A percentile compares a stretch with the other conserved stretches of the same genome.
phyloP scores from a whole-genome alignment of 1,140 invertebrate genomes.

The Hyposmocoma kahamanoa region DNA sequence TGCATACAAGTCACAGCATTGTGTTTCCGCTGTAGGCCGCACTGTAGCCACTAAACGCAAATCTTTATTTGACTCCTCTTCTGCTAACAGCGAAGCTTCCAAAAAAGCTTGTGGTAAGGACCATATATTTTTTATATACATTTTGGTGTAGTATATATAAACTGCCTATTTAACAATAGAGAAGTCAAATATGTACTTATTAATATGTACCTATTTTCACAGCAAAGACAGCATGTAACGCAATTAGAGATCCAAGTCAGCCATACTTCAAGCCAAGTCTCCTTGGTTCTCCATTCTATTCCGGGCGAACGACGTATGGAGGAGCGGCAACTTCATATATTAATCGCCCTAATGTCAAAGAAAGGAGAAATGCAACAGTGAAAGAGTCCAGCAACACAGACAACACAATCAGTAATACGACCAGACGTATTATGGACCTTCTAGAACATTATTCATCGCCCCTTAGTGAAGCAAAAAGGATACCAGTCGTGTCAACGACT shows the following conservation, averaged over 20 bases:
- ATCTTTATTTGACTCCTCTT: constrained; percentile 31
- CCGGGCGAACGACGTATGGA: constrained; percentile 86
- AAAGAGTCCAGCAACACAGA: constrained; percentile 31
- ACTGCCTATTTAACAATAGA: too few species aligned
- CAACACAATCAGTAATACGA: constrained; percentile 66
- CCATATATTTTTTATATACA: not conserved
- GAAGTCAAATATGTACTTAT: too few species aligned
- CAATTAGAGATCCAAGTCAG: constrained; percentile 64
- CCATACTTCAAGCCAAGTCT: constrained; percentile 74
- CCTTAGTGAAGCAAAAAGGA: constrained; percentile 81
- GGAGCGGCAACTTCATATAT: constrained; percentile 80
- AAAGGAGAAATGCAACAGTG: constrained; percentile 26
- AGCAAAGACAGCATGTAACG: constrained; percentile 33
- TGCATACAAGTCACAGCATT: constrained; percentile 21
- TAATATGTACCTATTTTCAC: too few species aligned
- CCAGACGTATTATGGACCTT: constrained; percentile 80
- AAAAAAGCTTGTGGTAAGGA: constrained; percentile 11
- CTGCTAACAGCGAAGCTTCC: constrained; percentile 8
- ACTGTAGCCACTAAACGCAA: constrained; percentile 30
- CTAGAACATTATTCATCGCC: constrained; percentile 84
- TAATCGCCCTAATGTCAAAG: constrained; percentile 57
- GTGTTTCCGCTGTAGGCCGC: constrained; percentile 16
- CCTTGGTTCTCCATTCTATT: constrained; percentile 83
- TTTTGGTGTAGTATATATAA: not conserved
- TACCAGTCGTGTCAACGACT: too few species aligned